Percentiles rank a stretch among this genome's conserved stretches.
Evolutionary conservation across 2,888 invertebrate genomes (phyloP).

Genomic region (Xanthorhoe spadicearia): DNA sequence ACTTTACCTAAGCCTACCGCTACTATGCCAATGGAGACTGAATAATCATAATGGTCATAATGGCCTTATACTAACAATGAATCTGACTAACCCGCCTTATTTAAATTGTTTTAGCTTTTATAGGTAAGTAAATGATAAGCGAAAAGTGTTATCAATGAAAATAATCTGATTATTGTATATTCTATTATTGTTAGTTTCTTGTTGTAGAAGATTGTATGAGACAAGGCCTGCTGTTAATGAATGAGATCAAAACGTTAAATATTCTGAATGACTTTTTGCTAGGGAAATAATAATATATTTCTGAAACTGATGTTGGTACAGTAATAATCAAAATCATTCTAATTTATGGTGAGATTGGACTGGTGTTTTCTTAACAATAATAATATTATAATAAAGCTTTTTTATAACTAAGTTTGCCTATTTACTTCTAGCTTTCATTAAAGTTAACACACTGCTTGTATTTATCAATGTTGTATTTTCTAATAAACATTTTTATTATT

Average conservation of each 20-base stretch:
- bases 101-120: constrained; percentile 13
- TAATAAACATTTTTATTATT: too few relatives aligned
- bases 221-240: background rate
- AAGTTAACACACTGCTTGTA: too few relatives aligned
- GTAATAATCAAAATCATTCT: too few relatives aligned
- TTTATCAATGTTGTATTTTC: too few relatives aligned
- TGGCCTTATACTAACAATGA: constrained; percentile 9
- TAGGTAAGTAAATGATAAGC: constrained; percentile 7
- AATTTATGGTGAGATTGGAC: too few relatives aligned
- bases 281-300: too few relatives aligned
- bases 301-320: too few relatives aligned
- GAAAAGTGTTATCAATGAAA: constrained; percentile 9
- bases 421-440: too few relatives aligned
- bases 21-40: constrained; percentile 66
- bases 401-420: too few relatives aligned
- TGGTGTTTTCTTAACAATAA: too few relatives aligned
- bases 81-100: constrained; percentile 11
- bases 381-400: too few relatives aligned
- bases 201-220: constrained; percentile 15
- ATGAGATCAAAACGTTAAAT: background rate
- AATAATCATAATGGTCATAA: constrained; percentile 46
- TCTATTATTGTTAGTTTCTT: constrained; percentile 14
- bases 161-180: constrained; percentile 18
- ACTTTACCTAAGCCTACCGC: constrained; percentile 66
- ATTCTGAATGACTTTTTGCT: too few relatives aligned